phyloP scores from a whole-genome alignment of 2,888 invertebrate genomes.

The Schizaphis graminum region DNA sequence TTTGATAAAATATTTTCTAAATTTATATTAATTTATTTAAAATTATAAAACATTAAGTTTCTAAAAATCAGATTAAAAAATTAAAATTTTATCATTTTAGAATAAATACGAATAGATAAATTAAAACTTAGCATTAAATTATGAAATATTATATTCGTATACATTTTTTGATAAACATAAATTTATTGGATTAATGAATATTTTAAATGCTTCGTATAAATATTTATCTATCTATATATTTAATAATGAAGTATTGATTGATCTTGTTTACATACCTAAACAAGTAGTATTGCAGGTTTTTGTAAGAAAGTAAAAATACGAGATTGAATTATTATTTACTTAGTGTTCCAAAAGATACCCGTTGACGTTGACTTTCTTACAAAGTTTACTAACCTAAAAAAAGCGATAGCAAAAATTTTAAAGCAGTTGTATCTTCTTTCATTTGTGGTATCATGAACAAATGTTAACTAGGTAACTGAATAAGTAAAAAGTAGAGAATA shows the following conservation, averaged over 20 bases:
- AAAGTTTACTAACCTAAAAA: constrained; percentile 52
- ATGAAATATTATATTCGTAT: neutral
- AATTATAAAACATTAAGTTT: neutral
- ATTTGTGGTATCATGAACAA: neutral
- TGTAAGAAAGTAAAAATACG: neutral
- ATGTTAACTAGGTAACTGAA: neutral
- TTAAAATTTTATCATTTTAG: neutral
- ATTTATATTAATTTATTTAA: neutral
- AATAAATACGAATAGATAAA: neutral
- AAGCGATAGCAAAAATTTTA: constrained; percentile 16
- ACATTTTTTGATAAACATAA: neutral
- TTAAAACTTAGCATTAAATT: neutral
- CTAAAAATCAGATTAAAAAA: neutral
- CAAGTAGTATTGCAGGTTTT: neutral
- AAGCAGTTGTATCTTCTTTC: neutral
- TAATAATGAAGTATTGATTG: neutral
- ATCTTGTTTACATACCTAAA: neutral
- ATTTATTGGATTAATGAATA: neutral
- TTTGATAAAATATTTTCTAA: neutral
- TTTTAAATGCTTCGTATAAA: neutral
- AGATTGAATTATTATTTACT: constrained; percentile 24
- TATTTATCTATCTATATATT: neutral
- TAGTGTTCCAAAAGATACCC: neutral
- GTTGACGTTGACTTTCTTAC: neutral
- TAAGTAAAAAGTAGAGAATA: neutral